Percentiles rank a stretch among this genome's conserved stretches.
phyloP scores from a whole-genome alignment of 2,113 vertebrate species.

The Mormyrus lacerda region DNA sequence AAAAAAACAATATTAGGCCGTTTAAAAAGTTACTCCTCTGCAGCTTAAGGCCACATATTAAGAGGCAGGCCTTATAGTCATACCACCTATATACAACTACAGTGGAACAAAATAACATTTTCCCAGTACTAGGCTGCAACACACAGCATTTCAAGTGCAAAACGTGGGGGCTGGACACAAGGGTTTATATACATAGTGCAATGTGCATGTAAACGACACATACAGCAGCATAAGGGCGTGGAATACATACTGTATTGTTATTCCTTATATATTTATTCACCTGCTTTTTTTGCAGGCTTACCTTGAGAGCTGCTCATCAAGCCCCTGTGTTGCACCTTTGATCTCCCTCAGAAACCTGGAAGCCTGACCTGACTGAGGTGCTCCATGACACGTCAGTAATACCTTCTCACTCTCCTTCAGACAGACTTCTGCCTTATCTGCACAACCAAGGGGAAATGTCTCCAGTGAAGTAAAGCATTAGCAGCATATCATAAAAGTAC shows the following conservation, averaged over 20 bases:
- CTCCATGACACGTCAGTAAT: slow-evolving; percentile 45
- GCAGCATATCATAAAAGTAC: neutral
- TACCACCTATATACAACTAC: neutral
- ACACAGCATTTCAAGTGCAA: neutral
- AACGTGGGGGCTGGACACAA: neutral
- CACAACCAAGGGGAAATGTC: neutral
- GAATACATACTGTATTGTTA: neutral
- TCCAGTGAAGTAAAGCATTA: neutral
- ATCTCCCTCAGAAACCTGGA: slow-evolving; percentile 47
- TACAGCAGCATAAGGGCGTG: neutral
- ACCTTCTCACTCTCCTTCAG: slow-evolving; percentile 51
- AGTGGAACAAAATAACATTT: neutral
- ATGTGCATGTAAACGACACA: neutral
- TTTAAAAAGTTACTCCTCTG: neutral
- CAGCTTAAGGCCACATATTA: neutral
- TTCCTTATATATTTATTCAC: neutral
- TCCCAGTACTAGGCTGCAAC: neutral
- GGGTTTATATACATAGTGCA: neutral
- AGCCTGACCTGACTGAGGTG: slow-evolving; percentile 35
- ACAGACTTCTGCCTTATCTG: slow-evolving; percentile 50
- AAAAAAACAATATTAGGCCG: neutral
- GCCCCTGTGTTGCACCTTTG: slow-evolving; percentile 42
- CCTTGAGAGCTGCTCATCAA: slow-evolving; percentile 52
- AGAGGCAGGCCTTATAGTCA: neutral
- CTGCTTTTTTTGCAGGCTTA: slow-evolving; percentile 23